Conservation (phyloP, 2,797 vertebrate genomes). For the Manis crassicaudata region DNA sequence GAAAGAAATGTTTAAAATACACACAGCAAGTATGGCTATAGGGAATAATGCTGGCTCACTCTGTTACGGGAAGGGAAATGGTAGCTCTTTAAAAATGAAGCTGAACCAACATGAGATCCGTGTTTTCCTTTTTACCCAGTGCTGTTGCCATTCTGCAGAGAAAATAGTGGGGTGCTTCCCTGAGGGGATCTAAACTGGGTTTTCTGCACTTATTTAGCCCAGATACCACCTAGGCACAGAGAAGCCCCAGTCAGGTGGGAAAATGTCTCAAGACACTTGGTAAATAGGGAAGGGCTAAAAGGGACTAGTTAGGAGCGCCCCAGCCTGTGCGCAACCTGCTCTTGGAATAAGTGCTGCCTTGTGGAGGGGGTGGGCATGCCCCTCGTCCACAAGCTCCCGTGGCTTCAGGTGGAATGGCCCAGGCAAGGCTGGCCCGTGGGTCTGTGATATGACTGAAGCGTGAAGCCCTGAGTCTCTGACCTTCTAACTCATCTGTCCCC, state of each 20-base stretch:
- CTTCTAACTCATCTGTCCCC: neutral
- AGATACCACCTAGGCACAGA: neutral
- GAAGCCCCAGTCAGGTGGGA: neutral
- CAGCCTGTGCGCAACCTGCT: neutral
- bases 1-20: slow-evolving; percentile 40
- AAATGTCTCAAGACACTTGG: neutral
- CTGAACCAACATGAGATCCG: neutral
- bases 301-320: neutral
- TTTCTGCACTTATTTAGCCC: neutral
- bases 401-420: neutral
- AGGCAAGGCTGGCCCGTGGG: neutral
- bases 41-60: neutral
- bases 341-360: neutral
- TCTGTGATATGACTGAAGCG: neutral
- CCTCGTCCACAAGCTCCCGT: neutral
- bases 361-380: too few species aligned
- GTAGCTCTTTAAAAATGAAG: neutral
- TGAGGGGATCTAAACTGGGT: neutral
- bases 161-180: neutral
- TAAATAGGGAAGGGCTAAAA: neutral
- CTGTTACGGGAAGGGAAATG: neutral
- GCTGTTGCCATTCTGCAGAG: neutral
- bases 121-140: neutral
- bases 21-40: neutral
- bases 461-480: neutral